Evolutionary conservation across 2,113 vertebrate species (phyloP).

Genomic region (Oncorhynchus keta): DNA sequence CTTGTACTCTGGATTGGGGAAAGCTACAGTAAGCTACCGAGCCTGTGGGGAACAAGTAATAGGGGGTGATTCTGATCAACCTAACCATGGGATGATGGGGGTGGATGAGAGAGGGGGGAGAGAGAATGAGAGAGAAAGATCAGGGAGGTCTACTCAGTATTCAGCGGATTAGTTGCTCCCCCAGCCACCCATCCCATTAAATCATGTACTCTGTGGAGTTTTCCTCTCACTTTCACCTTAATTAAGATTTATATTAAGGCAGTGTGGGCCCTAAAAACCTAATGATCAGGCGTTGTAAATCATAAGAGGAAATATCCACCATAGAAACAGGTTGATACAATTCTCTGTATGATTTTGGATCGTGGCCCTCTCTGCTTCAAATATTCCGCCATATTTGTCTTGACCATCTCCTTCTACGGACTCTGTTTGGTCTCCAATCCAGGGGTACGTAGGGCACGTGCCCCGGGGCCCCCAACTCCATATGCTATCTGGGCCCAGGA

Average conservation of each 20-base stretch:
- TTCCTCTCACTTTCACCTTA: slow-evolving; percentile 44
- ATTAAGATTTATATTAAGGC: slow-evolving; percentile 59
- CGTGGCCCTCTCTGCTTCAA: no score
- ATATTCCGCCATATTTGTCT: no score
- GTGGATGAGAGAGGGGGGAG: background rate
- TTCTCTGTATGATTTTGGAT: no score
- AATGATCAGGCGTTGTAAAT: slow-evolving; percentile 51
- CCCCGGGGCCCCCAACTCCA: no score
- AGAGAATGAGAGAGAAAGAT: background rate
- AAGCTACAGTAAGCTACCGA: no score
- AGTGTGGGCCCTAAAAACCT: slow-evolving; percentile 12
- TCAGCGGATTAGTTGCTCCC: slow-evolving; percentile 26
- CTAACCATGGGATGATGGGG: background rate
- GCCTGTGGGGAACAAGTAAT: no score
- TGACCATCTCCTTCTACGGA: no score
- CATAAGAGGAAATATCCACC: slow-evolving; percentile 73
- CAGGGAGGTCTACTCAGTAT: slow-evolving; percentile 18
- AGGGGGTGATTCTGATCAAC: background rate
- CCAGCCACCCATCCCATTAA: slow-evolving; percentile 29
- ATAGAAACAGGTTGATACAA: slow-evolving; percentile 20
- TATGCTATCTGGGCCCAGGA: no score
- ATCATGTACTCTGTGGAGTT: slow-evolving; percentile 8
- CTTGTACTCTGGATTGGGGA: no score
- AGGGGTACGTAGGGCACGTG: no score
- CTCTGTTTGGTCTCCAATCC: no score